A percentile compares a stretch with the other conserved stretches of the same genome.
These are phyloP conservation scores for Eupeodes luniger DNA, from an alignment of 2,888 invertebrate genomes.

Conservation along the genomic window DNA sequence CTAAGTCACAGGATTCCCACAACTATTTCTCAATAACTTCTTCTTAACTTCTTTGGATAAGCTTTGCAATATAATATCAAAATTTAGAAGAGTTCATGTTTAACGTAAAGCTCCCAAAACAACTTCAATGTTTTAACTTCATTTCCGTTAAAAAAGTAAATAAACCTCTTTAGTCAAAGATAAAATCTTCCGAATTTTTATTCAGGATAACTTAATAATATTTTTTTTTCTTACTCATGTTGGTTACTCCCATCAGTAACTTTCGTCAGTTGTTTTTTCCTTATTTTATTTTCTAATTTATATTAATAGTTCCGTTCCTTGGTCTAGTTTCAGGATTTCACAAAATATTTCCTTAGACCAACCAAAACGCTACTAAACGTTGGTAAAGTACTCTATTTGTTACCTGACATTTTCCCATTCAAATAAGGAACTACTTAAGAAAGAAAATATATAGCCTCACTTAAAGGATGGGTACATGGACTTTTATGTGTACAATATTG, in stretches of 20 bases:
- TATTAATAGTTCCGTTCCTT: constrained; percentile 39
- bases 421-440: constrained; percentile 25
- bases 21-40: too few species aligned
- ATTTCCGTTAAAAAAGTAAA: not conserved
- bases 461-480: constrained; percentile 58
- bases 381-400: too few species aligned
- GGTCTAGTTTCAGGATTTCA: constrained; percentile 45
- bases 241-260: constrained; percentile 29
- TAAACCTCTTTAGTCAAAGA: not conserved
- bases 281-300: constrained; percentile 44
- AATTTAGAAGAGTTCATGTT: too few species aligned
- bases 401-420: constrained; percentile 62
- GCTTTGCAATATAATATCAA: too few species aligned
- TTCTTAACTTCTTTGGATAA: too few species aligned
- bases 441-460: constrained; percentile 45
- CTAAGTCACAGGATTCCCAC: too few species aligned
- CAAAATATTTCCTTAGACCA: constrained; percentile 22
- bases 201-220: constrained; percentile 18
- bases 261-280: not conserved
- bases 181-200: constrained; percentile 25
- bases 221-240: not conserved
- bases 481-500: constrained; percentile 36
- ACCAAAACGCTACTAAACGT: not conserved
- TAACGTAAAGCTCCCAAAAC: too few species aligned
- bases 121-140: constrained; percentile 4